phyloP scores from a whole-genome alignment of 2,888 invertebrate genomes.

The Teinopalpus imperialis region DNA sequence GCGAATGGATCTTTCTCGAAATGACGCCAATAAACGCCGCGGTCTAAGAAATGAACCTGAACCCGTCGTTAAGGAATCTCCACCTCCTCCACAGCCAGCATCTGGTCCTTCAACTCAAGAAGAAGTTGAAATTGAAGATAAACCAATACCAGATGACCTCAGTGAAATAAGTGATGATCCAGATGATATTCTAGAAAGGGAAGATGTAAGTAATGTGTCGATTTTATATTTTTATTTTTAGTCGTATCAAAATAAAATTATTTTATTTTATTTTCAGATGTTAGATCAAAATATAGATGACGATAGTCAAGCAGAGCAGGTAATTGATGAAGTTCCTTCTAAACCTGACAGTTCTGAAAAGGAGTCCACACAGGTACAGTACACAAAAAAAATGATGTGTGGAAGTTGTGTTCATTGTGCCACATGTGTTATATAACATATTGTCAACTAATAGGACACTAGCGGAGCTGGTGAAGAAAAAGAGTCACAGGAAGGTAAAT shows the following conservation, averaged over 20 bases:
- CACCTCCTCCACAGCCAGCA: conserved; percentile 60
- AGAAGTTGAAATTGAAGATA: conserved; percentile 74
- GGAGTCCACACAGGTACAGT: conserved; percentile 72
- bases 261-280: conserved; percentile 48
- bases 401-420: no score
- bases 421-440: no score
- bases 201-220: conserved; percentile 77
- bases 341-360: conserved; percentile 65
- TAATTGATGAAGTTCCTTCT: conserved; percentile 48
- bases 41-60: conserved; percentile 61
- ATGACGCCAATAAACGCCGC: conserved; percentile 63
- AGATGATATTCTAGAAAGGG: conserved; percentile 92
- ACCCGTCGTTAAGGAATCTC: conserved; percentile 48
- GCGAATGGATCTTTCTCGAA: conserved; percentile 60
- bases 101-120: conserved; percentile 43
- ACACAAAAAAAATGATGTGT: neutral
- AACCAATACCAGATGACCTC: conserved; percentile 85
- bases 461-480: conserved; percentile 68
- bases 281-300: conserved; percentile 68
- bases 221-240: conserved; percentile 3
- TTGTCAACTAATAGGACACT: conserved; percentile 63
- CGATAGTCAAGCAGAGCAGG: conserved; percentile 59
- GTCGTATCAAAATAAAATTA: no score
- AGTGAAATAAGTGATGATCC: conserved; percentile 95
- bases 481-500: conserved; percentile 79